phyloP scores from a whole-genome alignment of 2,888 invertebrate species.

The Trichacis sp. region DNA sequence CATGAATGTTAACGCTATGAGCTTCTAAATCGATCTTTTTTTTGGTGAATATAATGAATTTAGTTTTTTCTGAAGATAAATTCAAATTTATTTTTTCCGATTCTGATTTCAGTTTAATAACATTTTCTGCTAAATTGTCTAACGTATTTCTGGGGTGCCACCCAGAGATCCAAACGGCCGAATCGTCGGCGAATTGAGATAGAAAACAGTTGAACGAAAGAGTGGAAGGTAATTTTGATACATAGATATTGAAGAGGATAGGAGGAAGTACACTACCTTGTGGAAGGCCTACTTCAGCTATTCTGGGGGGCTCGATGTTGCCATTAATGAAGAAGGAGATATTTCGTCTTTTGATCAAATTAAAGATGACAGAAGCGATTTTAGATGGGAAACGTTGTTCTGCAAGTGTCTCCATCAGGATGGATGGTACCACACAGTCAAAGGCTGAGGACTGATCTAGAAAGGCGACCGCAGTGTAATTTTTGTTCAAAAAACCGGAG shows the following conservation, averaged over 20 bases:
- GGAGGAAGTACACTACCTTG: constrained; percentile 14
- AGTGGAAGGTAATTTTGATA: neutral
- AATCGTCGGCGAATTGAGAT: neutral
- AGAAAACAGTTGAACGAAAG: neutral
- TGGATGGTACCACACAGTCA: neutral
- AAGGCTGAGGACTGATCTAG: neutral
- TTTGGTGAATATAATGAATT: no score
- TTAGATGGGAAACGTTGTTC: neutral
- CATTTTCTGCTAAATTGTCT: no score
- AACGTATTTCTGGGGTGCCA: no score
- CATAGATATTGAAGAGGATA: constrained; percentile 9
- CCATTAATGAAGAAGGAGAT: constrained; percentile 7
- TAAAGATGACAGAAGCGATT: neutral
- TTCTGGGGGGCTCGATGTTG: neutral
- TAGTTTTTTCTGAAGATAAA: no score
- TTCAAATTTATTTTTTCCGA: no score
- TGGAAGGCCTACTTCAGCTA: constrained; percentile 8
- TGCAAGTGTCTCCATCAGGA: neutral
- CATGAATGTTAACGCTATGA: no score
- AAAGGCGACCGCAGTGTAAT: neutral
- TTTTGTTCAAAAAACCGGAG: neutral
- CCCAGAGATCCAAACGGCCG: neutral
- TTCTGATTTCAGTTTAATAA: no score
- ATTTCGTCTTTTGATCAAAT: neutral
- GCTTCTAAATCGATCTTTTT: no score